A percentile compares a stretch with the other conserved stretches of the same genome.
These are phyloP conservation scores for Philopedon plagiatum DNA, from an alignment of 2,888 invertebrate genomes.

Conservation along the genomic window DNA sequence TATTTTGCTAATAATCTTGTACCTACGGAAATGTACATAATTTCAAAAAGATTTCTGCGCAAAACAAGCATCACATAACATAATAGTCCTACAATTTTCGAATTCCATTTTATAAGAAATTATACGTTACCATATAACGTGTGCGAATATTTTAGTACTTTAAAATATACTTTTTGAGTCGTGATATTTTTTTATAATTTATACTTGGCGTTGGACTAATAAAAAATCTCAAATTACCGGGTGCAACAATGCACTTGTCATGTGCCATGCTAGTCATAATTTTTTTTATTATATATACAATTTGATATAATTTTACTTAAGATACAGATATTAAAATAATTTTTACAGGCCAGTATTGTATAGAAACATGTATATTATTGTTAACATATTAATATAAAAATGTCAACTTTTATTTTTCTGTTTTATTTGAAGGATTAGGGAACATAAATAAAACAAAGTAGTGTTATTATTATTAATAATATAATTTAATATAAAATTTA, in stretches of 20 bases:
- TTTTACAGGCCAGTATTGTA: slow-evolving; percentile 53
- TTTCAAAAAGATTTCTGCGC: slow-evolving; percentile 20
- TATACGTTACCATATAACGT: slow-evolving; percentile 35
- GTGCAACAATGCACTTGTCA: slow-evolving; percentile 46
- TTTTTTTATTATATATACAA: slow-evolving; percentile 32
- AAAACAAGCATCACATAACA: slow-evolving; percentile 39
- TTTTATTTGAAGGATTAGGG: not conserved
- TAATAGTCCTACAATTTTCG: slow-evolving; percentile 2
- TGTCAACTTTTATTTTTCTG: slow-evolving; percentile 5
- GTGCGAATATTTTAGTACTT: slow-evolving; percentile 27
- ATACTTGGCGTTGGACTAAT: slow-evolving; percentile 31
- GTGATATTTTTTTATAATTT: slow-evolving; percentile 43
- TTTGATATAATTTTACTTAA: slow-evolving; percentile 35
- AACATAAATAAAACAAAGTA: not conserved
- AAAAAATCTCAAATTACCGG: slow-evolving; percentile 38
- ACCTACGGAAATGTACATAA: slow-evolving; percentile 27
- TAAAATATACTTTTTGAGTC: slow-evolving; percentile 19
- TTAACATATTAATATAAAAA: slow-evolving; percentile 38
- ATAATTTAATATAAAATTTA: slow-evolving; percentile 59
- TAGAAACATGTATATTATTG: slow-evolving; percentile 43
- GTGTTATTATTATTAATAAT: slow-evolving; percentile 44
- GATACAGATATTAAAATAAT: slow-evolving; percentile 32
- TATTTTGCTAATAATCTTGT: slow-evolving; percentile 27
- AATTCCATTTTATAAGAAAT: slow-evolving; percentile 30
- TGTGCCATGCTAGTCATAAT: slow-evolving; percentile 53